Evolutionary conservation across 1,140 invertebrate genomes (phyloP).

Genomic region (Teleogryllus occipitalis): DNA sequence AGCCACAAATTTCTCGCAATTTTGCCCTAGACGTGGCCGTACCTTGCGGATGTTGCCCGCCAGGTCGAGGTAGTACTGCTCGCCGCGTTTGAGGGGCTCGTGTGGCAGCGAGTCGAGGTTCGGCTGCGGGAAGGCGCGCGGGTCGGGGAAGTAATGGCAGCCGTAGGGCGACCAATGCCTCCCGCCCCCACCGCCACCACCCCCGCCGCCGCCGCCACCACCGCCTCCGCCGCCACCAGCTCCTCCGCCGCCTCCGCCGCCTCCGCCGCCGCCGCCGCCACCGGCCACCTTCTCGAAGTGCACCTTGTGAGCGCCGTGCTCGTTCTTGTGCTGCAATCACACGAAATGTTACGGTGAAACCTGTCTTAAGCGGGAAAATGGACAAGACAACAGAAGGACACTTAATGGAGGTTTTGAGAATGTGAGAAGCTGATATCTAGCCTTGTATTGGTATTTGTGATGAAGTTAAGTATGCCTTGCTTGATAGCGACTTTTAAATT

Average conservation of each 20-base stretch:
- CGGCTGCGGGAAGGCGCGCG: conserved; percentile 72
- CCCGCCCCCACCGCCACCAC: conserved; percentile 21
- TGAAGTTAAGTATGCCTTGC: no score
- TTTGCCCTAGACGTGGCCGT: conserved; percentile 11
- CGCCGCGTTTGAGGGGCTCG: conserved; percentile 76
- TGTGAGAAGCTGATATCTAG: no score
- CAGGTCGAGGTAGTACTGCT: conserved; percentile 90
- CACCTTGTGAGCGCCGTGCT: conserved; percentile 31
- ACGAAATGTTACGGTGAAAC: no score
- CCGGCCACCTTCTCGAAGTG: conserved; percentile 35
- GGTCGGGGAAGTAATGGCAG: conserved; percentile 78
- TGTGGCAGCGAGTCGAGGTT: conserved; percentile 74
- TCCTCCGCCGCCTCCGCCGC: conserved; percentile 28
- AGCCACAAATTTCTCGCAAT: no score
- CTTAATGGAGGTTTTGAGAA: no score
- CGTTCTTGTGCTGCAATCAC: neutral
- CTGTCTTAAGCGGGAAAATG: no score
- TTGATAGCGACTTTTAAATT: no score
- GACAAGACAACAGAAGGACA: no score
- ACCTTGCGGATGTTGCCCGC: conserved; percentile 92
- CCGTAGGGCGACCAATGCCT: conserved; percentile 78
- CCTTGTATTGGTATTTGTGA: no score
- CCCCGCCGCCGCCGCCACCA: neutral
- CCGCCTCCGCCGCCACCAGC: conserved; percentile 54
- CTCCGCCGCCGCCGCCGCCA: neutral